Percentiles rank a stretch among this genome's conserved stretches.
These are phyloP conservation scores for Drosophila quadrilineata DNA, from an alignment of 1,140 invertebrate genomes.

Conservation along the genomic window DNA sequence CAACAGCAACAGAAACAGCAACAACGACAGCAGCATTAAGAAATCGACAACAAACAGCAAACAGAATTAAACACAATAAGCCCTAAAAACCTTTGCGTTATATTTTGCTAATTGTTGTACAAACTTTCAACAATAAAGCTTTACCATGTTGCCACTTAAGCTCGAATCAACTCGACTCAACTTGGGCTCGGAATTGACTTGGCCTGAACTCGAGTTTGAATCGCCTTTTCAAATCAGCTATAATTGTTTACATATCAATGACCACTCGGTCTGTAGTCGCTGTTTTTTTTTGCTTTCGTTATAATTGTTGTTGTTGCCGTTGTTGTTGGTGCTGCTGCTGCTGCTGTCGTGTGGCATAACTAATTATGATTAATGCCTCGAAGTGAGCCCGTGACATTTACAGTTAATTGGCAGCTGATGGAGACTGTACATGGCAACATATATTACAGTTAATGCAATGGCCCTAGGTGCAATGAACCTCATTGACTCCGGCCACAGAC, in stretches of 20 bases:
- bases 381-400: slow-evolving; percentile 70
- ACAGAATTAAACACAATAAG: neutral
- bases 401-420: slow-evolving; percentile 54
- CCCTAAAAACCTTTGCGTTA: slow-evolving; percentile 43
- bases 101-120: slow-evolving; percentile 64
- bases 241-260: slow-evolving; percentile 75
- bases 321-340: slow-evolving; percentile 22
- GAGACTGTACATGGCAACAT: neutral
- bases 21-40: neutral
- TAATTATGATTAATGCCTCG: slow-evolving; percentile 73
- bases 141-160: slow-evolving; percentile 55
- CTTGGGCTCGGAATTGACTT: slow-evolving; percentile 17
- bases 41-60: no score
- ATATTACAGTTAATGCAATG: slow-evolving; percentile 22
- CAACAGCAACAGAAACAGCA: slow-evolving; percentile 21
- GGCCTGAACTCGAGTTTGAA: no score
- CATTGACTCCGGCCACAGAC: slow-evolving; percentile 11
- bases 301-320: slow-evolving; percentile 7
- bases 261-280: no score
- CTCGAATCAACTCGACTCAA: slow-evolving; percentile 8
- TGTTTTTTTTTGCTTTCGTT: slow-evolving; percentile 14
- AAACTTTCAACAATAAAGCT: slow-evolving; percentile 62
- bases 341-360: slow-evolving; percentile 69
- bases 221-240: slow-evolving; percentile 65
- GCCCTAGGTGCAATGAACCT: slow-evolving; percentile 55